Evolutionary conservation across 2,797 vertebrate genomes (phyloP).

Genomic region (Argentina silus): DNA sequence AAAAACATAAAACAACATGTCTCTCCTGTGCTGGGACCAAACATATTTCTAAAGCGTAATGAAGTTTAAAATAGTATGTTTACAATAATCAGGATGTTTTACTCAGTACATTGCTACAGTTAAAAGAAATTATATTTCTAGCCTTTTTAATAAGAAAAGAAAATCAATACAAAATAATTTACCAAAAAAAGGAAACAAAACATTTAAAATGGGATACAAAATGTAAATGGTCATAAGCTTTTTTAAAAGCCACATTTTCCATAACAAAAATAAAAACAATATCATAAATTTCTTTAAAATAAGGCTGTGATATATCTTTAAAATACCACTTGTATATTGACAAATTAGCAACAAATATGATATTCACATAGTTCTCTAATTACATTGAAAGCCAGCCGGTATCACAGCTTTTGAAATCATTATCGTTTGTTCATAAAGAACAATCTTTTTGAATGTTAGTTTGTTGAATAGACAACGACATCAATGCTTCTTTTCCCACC

Average conservation of each 20-base stretch:
- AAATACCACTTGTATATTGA: constrained; percentile 77
- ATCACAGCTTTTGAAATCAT: constrained; percentile 55
- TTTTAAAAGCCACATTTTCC: constrained; percentile 78
- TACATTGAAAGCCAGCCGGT: constrained; percentile 68
- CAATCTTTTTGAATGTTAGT: constrained; percentile 43
- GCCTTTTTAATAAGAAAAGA: constrained; percentile 64
- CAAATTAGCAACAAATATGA: constrained; percentile 70
- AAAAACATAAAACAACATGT: constrained; percentile 55
- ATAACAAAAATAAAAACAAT: constrained; percentile 81
- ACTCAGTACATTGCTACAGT: constrained; percentile 63
- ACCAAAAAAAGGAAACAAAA: constrained; percentile 60
- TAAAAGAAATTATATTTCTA: constrained; percentile 75
- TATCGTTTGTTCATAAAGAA: constrained; percentile 49
- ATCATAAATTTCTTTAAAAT: constrained; percentile 78
- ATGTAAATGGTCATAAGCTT: constrained; percentile 74
- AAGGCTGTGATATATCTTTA: constrained; percentile 79
- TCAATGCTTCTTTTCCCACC: constrained; percentile 42
- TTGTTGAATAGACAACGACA: constrained; percentile 40
- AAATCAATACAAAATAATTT: constrained; percentile 80
- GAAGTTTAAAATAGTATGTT: constrained; percentile 45
- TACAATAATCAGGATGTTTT: constrained; percentile 53
- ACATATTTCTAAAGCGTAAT: constrained; percentile 44
- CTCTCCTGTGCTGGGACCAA: constrained; percentile 59
- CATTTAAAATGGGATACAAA: constrained; percentile 61
- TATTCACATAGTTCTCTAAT: constrained; percentile 73